Evolutionary conservation across 2,797 vertebrate genomes (phyloP).

Genomic region (Liparis tanakae): DNA sequence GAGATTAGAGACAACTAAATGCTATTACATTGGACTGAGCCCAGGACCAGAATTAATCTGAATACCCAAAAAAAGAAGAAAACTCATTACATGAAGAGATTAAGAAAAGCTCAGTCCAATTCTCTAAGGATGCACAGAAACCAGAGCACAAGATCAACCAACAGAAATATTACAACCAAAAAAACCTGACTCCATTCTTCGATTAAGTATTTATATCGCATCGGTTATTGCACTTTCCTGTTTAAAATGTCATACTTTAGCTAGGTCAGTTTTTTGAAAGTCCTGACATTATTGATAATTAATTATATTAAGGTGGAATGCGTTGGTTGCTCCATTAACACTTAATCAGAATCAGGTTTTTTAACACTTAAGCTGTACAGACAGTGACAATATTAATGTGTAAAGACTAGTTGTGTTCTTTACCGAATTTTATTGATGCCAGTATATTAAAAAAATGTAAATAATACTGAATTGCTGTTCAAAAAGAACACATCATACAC

Average conservation of each 20-base stretch:
- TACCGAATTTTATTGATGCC: not conserved
- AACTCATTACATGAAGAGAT: constrained; percentile 89
- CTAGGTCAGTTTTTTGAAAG: constrained; percentile 25
- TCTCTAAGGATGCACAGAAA: constrained; percentile 67
- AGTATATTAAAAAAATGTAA: not conserved
- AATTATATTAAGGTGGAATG: constrained; percentile 18
- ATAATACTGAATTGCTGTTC: not conserved
- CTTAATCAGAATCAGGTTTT: no score
- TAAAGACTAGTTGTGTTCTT: not conserved
- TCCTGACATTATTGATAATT: constrained; percentile 31
- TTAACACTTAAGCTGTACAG: not conserved
- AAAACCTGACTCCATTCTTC: constrained; percentile 41
- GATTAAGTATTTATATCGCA: constrained; percentile 21
- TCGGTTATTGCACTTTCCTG: constrained; percentile 33
- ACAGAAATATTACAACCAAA: constrained; percentile 39
- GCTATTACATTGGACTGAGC: constrained; percentile 88
- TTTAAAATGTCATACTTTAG: constrained; percentile 47
- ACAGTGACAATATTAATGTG: not conserved
- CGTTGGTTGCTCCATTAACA: constrained; percentile 4
- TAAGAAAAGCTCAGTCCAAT: constrained; percentile 82
- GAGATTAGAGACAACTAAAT: constrained; percentile 89
- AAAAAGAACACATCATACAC: not conserved
- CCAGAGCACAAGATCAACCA: constrained; percentile 29
- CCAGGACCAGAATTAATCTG: constrained; percentile 93
- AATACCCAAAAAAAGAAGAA: constrained; percentile 78